A percentile compares a stretch with the other conserved stretches of the same genome.
Evolutionary conservation across 1,140 invertebrate genomes (phyloP).

Genomic region (Tetraneura akinire): DNA sequence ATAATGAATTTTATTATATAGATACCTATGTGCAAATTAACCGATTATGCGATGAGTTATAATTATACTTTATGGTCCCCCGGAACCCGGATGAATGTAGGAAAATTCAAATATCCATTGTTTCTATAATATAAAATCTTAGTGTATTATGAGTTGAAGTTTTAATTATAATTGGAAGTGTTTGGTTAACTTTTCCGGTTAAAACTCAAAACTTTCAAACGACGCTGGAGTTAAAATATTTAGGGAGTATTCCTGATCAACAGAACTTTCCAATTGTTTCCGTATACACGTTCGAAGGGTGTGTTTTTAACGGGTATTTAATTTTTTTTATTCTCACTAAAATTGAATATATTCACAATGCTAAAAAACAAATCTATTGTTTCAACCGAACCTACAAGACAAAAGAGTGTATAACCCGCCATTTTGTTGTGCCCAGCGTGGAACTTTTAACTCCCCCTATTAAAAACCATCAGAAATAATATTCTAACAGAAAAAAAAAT

Average conservation of each 20-base stretch:
- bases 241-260: conserved; percentile 29
- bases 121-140: conserved; percentile 12
- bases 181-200: conserved; percentile 43
- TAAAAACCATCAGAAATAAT: conserved; percentile 42
- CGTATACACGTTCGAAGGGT: conserved; percentile 29
- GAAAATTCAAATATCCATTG: conserved; percentile 19
- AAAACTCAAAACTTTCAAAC: conserved; percentile 38
- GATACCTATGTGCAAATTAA: too few relatives aligned
- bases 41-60: neutral
- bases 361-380: conserved; percentile 49
- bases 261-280: conserved; percentile 49
- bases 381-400: conserved; percentile 42
- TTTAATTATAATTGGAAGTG: conserved; percentile 45
- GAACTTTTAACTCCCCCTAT: conserved; percentile 51
- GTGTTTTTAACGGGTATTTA: conserved; percentile 49
- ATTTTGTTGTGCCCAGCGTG: conserved; percentile 47
- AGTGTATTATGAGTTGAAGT: conserved; percentile 26
- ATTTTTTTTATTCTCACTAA: conserved; percentile 22
- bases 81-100: neutral
- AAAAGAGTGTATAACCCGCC: conserved; percentile 44
- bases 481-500: conserved; percentile 48
- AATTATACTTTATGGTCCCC: neutral
- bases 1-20: too few relatives aligned
- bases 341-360: conserved; percentile 43
- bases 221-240: conserved; percentile 26